Conservation (phyloP, 2,113 vertebrate genomes). For the Dolichallabes microphthalmus region DNA sequence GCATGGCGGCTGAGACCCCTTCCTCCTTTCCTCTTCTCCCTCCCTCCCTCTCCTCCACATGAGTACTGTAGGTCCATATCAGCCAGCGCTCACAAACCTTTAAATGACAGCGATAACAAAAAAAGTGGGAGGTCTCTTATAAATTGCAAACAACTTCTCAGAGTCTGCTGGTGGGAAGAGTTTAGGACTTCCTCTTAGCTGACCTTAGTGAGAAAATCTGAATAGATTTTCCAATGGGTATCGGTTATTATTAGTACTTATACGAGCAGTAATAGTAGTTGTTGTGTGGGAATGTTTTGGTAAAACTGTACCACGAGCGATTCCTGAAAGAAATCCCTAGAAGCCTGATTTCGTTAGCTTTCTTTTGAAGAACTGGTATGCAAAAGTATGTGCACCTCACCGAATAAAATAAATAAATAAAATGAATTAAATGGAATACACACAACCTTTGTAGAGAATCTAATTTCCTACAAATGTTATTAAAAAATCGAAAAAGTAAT, state of each 20-base stretch:
- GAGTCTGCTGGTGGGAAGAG: conserved; percentile 68
- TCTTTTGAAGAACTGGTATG: not conserved
- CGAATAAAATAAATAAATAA: not conserved
- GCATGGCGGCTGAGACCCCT: conserved; percentile 47
- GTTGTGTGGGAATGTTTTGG: conserved; percentile 67
- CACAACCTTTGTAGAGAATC: not conserved
- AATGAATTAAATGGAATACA: not conserved
- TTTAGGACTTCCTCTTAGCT: conserved; percentile 57
- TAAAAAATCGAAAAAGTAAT: not conserved
- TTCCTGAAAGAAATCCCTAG: not conserved
- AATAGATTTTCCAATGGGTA: conserved; percentile 61
- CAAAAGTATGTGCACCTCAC: not conserved
- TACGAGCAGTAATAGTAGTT: conserved; percentile 49
- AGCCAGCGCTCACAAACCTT: conserved; percentile 52
- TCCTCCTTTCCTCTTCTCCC: not conserved
- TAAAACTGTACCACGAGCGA: conserved; percentile 8
- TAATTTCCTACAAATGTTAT: not conserved
- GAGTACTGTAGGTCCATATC: conserved; percentile 51
- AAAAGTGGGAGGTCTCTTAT: conserved; percentile 42
- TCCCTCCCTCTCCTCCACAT: conserved; percentile 13
- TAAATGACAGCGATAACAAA: conserved; percentile 51
- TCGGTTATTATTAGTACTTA: conserved; percentile 65
- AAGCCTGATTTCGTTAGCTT: not conserved
- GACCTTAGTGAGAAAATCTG: conserved; percentile 58
- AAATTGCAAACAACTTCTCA: conserved; percentile 54